These are phyloP conservation scores for Phrynocephalus versicolor DNA, from an alignment of 2,113 vertebrate genomes.

Conservation along the genomic window DNA sequence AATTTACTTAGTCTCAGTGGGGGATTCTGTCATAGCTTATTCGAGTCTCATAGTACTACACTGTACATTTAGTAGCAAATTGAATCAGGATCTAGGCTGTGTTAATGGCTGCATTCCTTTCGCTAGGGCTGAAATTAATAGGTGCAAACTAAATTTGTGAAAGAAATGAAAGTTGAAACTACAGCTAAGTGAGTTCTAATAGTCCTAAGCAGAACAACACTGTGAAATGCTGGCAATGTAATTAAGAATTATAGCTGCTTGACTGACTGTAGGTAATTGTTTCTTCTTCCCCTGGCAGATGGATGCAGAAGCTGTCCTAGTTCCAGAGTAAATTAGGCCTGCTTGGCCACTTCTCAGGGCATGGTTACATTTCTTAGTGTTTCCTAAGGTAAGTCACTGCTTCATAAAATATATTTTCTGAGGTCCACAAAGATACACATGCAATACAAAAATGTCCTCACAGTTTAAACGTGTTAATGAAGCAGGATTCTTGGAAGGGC, in stretches of 20 bases:
- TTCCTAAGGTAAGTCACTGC: slow-evolving; percentile 6
- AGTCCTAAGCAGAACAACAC: slow-evolving; percentile 47
- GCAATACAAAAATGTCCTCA: not conserved
- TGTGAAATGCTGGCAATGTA: slow-evolving; percentile 45
- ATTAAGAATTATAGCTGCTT: slow-evolving; percentile 62
- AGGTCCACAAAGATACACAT: not conserved
- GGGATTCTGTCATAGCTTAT: slow-evolving; percentile 36
- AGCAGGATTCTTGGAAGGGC: not conserved
- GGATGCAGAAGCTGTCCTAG: slow-evolving; percentile 17
- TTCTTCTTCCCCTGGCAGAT: slow-evolving; percentile 49
- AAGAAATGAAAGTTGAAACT: slow-evolving; percentile 49
- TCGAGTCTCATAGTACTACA: slow-evolving; percentile 45
- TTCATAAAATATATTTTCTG: slow-evolving; percentile 17
- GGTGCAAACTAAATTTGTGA: slow-evolving; percentile 42
- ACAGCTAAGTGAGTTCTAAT: slow-evolving; percentile 55
- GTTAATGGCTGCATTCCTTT: slow-evolving; percentile 47
- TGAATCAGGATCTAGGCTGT: slow-evolving; percentile 33
- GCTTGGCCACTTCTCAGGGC: not conserved
- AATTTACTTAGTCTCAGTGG: slow-evolving; percentile 36
- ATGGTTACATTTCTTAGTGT: slow-evolving; percentile 33
- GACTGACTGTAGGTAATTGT: slow-evolving; percentile 50
- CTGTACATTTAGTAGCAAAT: slow-evolving; percentile 2
- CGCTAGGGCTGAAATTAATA: slow-evolving; percentile 53
- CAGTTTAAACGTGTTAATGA: not conserved
- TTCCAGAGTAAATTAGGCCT: slow-evolving; percentile 36